These are phyloP conservation scores for Drosophila pandora DNA, from an alignment of 1,140 invertebrate species.

Conservation along the genomic window DNA sequence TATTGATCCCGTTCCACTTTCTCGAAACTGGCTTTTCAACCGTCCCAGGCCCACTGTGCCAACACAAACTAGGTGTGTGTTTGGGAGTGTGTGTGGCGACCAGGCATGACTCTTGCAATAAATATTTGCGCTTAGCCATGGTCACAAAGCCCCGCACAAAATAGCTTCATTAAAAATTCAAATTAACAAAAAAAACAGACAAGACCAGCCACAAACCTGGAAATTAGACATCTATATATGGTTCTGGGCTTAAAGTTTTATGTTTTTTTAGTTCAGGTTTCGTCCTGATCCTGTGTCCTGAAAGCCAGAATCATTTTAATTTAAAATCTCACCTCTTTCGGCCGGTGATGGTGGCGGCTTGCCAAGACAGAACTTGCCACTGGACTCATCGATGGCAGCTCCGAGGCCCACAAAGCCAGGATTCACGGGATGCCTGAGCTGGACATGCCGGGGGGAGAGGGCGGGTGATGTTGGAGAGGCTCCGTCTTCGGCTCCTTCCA, in stretches of 20 bases:
- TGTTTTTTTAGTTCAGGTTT: background rate
- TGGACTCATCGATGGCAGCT: constrained; percentile 79
- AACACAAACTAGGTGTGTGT: constrained; percentile 24
- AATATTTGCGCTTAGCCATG: constrained; percentile 73
- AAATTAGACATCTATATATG: constrained; percentile 33
- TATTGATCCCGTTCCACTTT: constrained; percentile 51
- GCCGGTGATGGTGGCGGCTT: constrained; percentile 73
- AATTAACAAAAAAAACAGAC: constrained; percentile 57
- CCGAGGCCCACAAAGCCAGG: constrained; percentile 66
- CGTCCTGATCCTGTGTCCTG: too few species aligned
- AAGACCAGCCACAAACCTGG: constrained; percentile 34
- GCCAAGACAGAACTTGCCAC: constrained; percentile 73
- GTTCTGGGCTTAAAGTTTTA: constrained; percentile 23
- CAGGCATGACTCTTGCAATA: constrained; percentile 75
- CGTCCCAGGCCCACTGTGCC: constrained; percentile 24
- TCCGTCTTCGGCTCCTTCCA: constrained; percentile 50
- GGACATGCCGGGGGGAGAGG: constrained; percentile 35
- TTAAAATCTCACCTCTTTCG: constrained; percentile 65
- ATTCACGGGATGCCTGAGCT: constrained; percentile 36
- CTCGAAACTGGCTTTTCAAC: constrained; percentile 34
- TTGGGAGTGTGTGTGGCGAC: constrained; percentile 15
- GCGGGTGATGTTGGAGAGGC: constrained; percentile 17
- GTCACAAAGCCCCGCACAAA: constrained; percentile 59
- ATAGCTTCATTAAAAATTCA: constrained; percentile 80
- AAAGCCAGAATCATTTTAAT: background rate